Percentiles rank a stretch among this genome's conserved stretches.
Conservation (phyloP, 2,888 invertebrate species). For the Conistra vaccinii region DNA sequence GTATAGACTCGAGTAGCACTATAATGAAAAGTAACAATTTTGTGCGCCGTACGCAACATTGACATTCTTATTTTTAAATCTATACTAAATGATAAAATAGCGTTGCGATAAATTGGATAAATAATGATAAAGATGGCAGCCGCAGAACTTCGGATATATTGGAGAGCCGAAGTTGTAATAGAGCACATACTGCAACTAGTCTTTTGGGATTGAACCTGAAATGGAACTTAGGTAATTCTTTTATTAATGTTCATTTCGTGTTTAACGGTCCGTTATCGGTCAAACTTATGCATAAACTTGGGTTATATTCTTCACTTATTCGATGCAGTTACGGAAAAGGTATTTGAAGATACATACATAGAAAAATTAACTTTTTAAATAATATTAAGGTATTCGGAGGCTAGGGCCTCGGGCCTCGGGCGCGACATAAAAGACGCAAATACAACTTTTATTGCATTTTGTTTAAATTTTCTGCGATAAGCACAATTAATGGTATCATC, state of each 20-base stretch:
- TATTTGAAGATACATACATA: not conserved
- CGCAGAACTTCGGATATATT: slow-evolving; percentile 33
- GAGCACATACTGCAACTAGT: slow-evolving; percentile 24
- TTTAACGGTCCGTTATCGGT: not conserved
- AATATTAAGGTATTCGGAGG: not conserved
- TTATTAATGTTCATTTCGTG: slow-evolving; percentile 7
- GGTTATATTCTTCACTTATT: not conserved
- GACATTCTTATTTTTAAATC: not conserved
- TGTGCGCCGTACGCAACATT: not conserved
- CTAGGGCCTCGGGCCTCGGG: not conserved
- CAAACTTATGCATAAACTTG: slow-evolving; percentile 1
- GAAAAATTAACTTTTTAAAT: not conserved
- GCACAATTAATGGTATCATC: not conserved
- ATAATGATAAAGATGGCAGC: slow-evolving; percentile 22
- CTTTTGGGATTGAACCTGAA: slow-evolving; percentile 27
- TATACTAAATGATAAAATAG: not conserved
- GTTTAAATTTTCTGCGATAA: no score
- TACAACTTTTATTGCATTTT: not conserved
- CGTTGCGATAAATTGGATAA: not conserved
- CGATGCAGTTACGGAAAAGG: not conserved
- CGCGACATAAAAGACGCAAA: not conserved
- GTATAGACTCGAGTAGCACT: not conserved
- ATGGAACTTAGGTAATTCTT: slow-evolving; percentile 29
- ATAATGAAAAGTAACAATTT: not conserved
- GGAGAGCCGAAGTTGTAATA: slow-evolving; percentile 25